phyloP scores from a whole-genome alignment of 2,113 vertebrate genomes.

The Oryzias woworae region DNA sequence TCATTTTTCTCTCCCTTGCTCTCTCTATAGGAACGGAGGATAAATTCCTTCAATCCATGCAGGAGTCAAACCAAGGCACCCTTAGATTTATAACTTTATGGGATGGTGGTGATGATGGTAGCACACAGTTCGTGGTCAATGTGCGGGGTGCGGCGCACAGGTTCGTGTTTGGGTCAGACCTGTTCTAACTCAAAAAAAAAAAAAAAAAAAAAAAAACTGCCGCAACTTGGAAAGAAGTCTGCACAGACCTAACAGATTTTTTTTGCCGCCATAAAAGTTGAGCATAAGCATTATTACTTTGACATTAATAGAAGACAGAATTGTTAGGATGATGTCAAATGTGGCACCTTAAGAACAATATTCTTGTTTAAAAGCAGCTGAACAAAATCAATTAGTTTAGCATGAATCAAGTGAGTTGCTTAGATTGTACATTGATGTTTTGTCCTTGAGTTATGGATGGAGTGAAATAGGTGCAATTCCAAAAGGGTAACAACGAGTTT shows the following conservation, averaged over 20 bases:
- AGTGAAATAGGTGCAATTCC: constrained; percentile 86
- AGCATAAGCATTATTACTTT: constrained; percentile 20
- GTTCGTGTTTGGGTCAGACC: constrained; percentile 21
- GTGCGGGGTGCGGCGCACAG: constrained; percentile 33
- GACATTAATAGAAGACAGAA: constrained; percentile 19
- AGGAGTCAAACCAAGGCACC: constrained; percentile 53
- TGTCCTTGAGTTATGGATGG: constrained; percentile 81
- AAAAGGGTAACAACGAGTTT: constrained; percentile 88
- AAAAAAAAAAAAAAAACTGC: constrained; percentile 3
- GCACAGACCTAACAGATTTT: constrained; percentile 22
- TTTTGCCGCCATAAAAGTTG: constrained; percentile 27
- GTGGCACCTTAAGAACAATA: constrained; percentile 52
- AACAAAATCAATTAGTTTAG: constrained; percentile 83
- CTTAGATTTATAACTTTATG: constrained; percentile 73
- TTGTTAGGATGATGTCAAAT: constrained; percentile 31
- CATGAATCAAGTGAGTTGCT: constrained; percentile 85
- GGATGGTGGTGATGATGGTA: constrained; percentile 30
- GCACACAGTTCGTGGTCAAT: constrained; percentile 48
- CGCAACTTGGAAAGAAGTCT: constrained; percentile 19
- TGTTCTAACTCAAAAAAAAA: constrained; percentile 2
- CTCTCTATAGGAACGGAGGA: constrained; percentile 70
- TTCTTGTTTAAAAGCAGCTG: constrained; percentile 47
- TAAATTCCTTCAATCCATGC: constrained; percentile 74
- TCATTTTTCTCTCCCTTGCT: constrained; percentile 69
- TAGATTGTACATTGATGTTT: constrained; percentile 72